Evolutionary conservation across 2,888 invertebrate genomes (phyloP).

Genomic region (Aethes cnicana): DNA sequence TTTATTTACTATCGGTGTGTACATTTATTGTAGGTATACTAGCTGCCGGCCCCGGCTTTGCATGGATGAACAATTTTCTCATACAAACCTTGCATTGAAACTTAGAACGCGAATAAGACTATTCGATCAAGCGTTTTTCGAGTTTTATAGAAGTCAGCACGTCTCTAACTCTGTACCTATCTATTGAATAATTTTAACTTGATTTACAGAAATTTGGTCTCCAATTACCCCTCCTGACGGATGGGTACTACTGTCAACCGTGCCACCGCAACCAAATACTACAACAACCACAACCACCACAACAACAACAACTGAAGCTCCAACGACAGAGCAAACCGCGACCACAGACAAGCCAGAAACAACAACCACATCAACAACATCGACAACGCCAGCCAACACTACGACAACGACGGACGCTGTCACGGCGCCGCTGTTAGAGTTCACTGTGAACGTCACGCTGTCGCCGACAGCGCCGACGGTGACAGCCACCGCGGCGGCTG

Average conservation of each 20-base stretch:
- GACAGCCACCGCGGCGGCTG: slow-evolving; percentile 9
- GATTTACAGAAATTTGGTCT: slow-evolving; percentile 81
- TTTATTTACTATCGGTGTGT: no score
- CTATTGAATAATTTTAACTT: not conserved
- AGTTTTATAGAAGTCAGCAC: no score
- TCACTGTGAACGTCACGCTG: slow-evolving; percentile 66
- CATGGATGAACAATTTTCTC: no score
- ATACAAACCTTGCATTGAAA: no score
- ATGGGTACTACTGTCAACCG: slow-evolving; percentile 82
- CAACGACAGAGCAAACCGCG: slow-evolving; percentile 22
- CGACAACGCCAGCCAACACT: slow-evolving; percentile 30
- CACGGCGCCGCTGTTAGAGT: slow-evolving; percentile 50
- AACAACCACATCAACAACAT: slow-evolving; percentile 19
- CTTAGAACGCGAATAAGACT: no score
- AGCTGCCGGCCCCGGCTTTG: no score
- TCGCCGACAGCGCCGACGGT: slow-evolving; percentile 37
- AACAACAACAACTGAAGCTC: slow-evolving; percentile 32
- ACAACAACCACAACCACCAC: slow-evolving; percentile 41
- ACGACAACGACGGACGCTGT: slow-evolving; percentile 22
- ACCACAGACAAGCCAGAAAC: slow-evolving; percentile 20
- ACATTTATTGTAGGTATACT: no score
- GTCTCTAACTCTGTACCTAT: no score
- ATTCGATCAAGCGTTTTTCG: no score
- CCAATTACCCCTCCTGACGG: slow-evolving; percentile 85
- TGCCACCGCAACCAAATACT: slow-evolving; percentile 62